Conservation (phyloP, 2,113 vertebrate species). For the Noctilio leporinus region DNA sequence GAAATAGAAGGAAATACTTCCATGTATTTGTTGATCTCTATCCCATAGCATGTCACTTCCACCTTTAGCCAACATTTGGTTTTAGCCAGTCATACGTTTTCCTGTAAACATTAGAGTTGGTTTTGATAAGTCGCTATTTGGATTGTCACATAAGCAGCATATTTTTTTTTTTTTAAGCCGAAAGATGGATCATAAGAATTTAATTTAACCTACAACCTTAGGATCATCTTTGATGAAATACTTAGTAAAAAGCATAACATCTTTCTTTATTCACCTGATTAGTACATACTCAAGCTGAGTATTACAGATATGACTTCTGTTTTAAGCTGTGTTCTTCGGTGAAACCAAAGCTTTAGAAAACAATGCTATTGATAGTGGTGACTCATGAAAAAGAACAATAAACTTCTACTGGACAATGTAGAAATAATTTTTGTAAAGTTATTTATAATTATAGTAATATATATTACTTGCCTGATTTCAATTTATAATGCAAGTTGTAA, state of each 20-base stretch:
- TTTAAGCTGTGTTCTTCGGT: slow-evolving; percentile 26
- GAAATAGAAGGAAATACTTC: not conserved
- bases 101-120: not conserved
- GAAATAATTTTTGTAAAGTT: slow-evolving; percentile 29
- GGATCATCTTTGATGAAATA: slow-evolving; percentile 30
- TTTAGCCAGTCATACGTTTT: not conserved
- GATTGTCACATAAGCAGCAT: not conserved
- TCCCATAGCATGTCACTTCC: not conserved
- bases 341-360: slow-evolving; percentile 37
- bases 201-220: not conserved
- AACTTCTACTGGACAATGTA: not conserved
- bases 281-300: not conserved
- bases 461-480: not conserved
- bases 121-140: not conserved
- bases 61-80: not conserved
- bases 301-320: not conserved
- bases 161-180: not conserved
- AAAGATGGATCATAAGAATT: not conserved
- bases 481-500: not conserved
- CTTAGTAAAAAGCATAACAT: not conserved
- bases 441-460: not conserved
- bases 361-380: slow-evolving; percentile 36
- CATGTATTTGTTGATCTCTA: not conserved
- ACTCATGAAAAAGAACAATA: not conserved
- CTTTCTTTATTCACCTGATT: not conserved